Conservation (phyloP, 2,797 vertebrate genomes). For the Thunnus albacares region DNA sequence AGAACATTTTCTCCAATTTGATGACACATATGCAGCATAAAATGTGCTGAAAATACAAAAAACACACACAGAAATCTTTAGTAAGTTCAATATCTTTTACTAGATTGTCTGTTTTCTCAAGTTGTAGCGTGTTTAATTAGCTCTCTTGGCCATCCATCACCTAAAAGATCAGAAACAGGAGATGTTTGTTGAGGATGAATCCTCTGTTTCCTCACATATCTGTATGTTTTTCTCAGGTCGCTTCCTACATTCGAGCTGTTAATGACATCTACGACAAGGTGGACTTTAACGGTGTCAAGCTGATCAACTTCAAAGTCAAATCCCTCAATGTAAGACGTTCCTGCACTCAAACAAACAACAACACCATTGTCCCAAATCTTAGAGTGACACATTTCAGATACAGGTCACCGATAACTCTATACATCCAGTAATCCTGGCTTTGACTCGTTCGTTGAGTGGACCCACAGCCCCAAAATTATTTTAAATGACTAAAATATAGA, state of each 20-base stretch:
- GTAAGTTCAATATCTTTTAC: background rate
- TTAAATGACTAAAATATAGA: background rate
- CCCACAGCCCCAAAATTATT: background rate
- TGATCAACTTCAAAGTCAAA: conserved; percentile 90
- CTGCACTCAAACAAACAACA: conserved; percentile 16
- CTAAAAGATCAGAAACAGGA: background rate
- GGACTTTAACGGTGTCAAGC: conserved; percentile 84
- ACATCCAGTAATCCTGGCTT: background rate
- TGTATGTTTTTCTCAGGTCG: conserved; percentile 73
- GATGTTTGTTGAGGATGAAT: background rate
- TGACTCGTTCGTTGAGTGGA: background rate
- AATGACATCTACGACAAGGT: conserved; percentile 87
- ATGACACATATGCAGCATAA: background rate
- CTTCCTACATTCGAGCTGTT: conserved; percentile 85
- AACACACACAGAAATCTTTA: background rate
- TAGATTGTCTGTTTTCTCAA: background rate
- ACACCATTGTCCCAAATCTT: background rate
- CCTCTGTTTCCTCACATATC: background rate
- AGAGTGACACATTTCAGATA: background rate
- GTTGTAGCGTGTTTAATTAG: background rate
- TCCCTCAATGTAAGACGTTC: conserved; percentile 82
- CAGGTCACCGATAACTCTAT: background rate
- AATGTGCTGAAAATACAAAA: background rate
- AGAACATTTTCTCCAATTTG: no score
- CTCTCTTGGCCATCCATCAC: no score